Base-by-base conservation (phyloP, 2,888 invertebrate genomes). In the Cantharis nigra region DNA sequence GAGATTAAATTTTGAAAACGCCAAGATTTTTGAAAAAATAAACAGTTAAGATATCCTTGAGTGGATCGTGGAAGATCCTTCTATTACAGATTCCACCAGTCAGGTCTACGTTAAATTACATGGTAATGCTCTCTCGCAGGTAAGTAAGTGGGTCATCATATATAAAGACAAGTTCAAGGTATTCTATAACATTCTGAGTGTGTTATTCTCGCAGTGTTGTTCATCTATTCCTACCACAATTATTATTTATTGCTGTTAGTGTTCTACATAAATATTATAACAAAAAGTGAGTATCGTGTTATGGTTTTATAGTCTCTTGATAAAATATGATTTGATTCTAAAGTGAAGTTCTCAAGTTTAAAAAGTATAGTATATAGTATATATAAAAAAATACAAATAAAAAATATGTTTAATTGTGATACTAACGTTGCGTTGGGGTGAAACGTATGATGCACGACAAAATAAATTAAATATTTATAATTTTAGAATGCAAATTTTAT, bases 81-180 rank as follows among this genome's bases (percentile, higher is more conserved):
- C 30, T 65, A 75, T 30, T 75, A 70, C 65, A 30, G 69, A 67
- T 67, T 67, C 69, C 63, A 72, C 64, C 30, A 72, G 33, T 69
- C 69, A 78, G 76, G 71, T 70, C 75, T 73, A 28, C 74, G 49
- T 77, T 72, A 72, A 79, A 64, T 74, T 79, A 74, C 76, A 74
- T 76, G 70, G 79, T 78, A 79, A 78, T 79, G 80, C 78, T 80
- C 78, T 80, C 81, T 80, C 80, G 74, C 83, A 85, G 86, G 86
- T 86, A 94, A 49, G 49, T 64, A 67, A 92, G 93, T 94, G 92
- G 94, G 94, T 94, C 94, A 94, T 89, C 89, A 90, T 94, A 94
- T 94, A 94, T 93, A 94, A 91, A 92, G 90, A 90, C 92, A 94
- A 94, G 94, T 94, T 94, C 94, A 94, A 94, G 94, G 93, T 92